A percentile compares a stretch with the other conserved stretches of the same genome.
phyloP scores from a whole-genome alignment of 2,888 invertebrate species.

The Melipona bicolor region DNA sequence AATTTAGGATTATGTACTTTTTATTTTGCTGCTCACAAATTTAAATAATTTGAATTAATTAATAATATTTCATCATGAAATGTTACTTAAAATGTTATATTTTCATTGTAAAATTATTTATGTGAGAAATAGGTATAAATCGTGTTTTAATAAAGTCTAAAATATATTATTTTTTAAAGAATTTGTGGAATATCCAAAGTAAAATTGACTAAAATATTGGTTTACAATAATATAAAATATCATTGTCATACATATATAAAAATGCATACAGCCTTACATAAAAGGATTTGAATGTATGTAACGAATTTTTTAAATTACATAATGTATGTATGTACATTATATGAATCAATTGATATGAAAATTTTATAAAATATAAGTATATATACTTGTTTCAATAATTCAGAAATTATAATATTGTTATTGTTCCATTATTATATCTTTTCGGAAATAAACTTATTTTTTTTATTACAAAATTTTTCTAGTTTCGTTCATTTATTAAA shows the following conservation, averaged over 20 bases:
- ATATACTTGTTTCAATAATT: conserved; percentile 40
- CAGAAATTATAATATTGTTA: conserved; percentile 48
- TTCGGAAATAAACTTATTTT: conserved; percentile 64
- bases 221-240: conserved; percentile 17
- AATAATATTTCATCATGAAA: background rate
- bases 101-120: background rate
- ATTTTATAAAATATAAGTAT: conserved; percentile 22
- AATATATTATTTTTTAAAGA: conserved; percentile 82
- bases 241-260: conserved; percentile 17
- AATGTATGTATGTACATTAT: conserved; percentile 8
- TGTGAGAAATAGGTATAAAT: background rate
- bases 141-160: background rate
- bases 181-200: conserved; percentile 85
- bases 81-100: background rate
- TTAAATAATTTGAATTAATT: conserved; percentile 3
- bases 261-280: conserved; percentile 5
- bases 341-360: conserved; percentile 14
- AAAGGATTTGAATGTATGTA: conserved; percentile 36
- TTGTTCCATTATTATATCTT: conserved; percentile 50
- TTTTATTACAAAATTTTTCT: conserved; percentile 42
- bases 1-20: background rate
- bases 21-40: background rate
- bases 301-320: conserved; percentile 16
- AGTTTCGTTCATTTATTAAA: background rate
- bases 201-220: conserved; percentile 79